Conservation (phyloP, 2,888 invertebrate genomes). For the Priocnemis perturbator region DNA sequence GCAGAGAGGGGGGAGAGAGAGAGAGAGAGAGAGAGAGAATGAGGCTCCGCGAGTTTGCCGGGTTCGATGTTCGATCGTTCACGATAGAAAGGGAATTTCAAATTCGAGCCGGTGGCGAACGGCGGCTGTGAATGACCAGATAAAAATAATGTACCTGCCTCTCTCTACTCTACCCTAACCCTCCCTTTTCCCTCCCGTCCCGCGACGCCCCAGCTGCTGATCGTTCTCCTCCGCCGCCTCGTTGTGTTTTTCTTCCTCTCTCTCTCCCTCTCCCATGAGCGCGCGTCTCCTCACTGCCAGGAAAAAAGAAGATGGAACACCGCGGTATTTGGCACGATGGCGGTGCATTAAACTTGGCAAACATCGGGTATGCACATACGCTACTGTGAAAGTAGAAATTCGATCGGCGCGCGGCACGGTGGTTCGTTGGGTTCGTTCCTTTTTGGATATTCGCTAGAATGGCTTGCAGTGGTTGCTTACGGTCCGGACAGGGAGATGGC, state of each 20-base stretch:
- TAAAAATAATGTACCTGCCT: slow-evolving; percentile 46
- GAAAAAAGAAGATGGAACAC: slow-evolving; percentile 52
- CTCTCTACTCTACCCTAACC: too few relatives aligned
- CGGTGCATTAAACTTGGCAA: slow-evolving; percentile 56
- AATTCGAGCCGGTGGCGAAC: too few relatives aligned
- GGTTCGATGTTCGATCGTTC: too few relatives aligned
- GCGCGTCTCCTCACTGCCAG: slow-evolving; percentile 14
- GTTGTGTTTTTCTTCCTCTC: not conserved
- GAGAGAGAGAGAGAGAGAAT: not conserved
- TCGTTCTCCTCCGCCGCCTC: not conserved
- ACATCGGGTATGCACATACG: slow-evolving; percentile 42
- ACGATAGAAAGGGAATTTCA: too few relatives aligned
- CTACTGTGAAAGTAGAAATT: slow-evolving; percentile 53
- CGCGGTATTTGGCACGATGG: slow-evolving; percentile 57
- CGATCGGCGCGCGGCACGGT: slow-evolving; percentile 7
- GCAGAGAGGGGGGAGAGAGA: not conserved
- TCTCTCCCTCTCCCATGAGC: not conserved
- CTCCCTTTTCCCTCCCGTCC: too few relatives aligned
- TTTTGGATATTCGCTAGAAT: too few relatives aligned
- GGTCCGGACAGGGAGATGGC: too few relatives aligned
- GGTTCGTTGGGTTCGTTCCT: not conserved
- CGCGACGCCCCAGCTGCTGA: too few relatives aligned
- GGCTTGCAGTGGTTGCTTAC: too few relatives aligned
- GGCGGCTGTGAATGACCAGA: slow-evolving; percentile 53
- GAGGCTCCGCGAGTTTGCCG: too few relatives aligned